phyloP scores from a whole-genome alignment of 2,888 invertebrate species.

The Lasioglossum marginatum region DNA sequence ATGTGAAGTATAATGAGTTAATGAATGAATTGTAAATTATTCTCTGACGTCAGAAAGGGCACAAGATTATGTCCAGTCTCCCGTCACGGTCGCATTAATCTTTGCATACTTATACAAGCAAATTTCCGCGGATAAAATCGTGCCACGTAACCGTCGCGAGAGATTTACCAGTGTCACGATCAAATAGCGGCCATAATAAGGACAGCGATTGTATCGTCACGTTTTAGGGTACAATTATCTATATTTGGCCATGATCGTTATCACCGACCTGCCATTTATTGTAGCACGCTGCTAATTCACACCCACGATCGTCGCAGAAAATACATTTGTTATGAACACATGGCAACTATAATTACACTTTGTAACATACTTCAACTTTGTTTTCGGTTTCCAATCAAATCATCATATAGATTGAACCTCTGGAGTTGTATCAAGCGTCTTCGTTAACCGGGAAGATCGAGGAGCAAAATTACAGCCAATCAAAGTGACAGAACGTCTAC shows the following conservation, averaged over 20 bases:
- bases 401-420: background rate
- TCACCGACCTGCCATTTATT: background rate
- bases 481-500: background rate
- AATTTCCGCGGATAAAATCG: constrained; percentile 47
- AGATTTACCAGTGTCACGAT: constrained; percentile 44
- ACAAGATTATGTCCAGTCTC: background rate
- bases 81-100: constrained; percentile 15
- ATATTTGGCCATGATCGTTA: background rate
- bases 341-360: no score
- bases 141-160: constrained; percentile 26
- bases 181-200: constrained; percentile 40
- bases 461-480: background rate
- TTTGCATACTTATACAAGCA: constrained; percentile 28
- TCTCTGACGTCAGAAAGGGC: background rate
- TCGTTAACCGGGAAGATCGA: background rate
- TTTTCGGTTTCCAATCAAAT: background rate
- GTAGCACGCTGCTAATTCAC: background rate
- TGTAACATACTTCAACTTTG: no score
- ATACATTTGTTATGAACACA: background rate
- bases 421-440: no score
- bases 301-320: background rate
- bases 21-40: background rate
- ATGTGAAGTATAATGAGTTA: background rate
- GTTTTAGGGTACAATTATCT: background rate
- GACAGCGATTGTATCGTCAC: constrained; percentile 18